A percentile compares a stretch with the other conserved stretches of the same genome.
Evolutionary conservation across 1,140 invertebrate genomes (phyloP).

Genomic region (Diachasmimorpha longicaudata): DNA sequence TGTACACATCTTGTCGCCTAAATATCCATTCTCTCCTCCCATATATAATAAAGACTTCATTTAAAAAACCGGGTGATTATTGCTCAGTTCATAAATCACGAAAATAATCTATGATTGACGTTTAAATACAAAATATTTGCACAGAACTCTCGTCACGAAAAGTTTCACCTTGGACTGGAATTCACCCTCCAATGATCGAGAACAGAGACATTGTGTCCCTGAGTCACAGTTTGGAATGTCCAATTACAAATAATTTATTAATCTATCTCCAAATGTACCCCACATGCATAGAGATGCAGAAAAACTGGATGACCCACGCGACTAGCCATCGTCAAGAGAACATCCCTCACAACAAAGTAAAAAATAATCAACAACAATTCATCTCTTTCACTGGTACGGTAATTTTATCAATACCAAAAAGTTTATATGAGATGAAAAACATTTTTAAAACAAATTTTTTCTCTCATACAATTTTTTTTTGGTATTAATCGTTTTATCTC

Average conservation of each 20-base stretch:
- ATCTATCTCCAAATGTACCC: neutral
- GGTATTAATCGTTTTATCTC: neutral
- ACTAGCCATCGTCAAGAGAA: too few relatives aligned
- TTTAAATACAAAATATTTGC: neutral
- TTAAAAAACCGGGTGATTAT: neutral
- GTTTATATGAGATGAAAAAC: too few relatives aligned
- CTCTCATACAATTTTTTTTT: neutral
- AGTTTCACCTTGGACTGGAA: neutral
- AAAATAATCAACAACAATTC: neutral
- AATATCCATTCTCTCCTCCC: neutral
- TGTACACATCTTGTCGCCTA: neutral
- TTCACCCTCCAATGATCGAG: neutral
- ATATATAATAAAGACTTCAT: neutral
- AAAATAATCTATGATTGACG: neutral
- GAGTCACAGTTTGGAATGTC: constrained; percentile 1
- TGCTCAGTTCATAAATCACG: neutral
- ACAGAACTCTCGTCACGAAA: neutral
- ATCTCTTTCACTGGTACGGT: neutral
- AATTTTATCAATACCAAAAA: too few relatives aligned
- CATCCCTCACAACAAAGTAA: neutral
- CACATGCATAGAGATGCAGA: neutral
- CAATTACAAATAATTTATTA: neutral
- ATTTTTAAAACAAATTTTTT: too few relatives aligned
- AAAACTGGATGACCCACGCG: neutral
- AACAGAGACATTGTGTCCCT: neutral